Conservation (phyloP, 2,113 vertebrate genomes). For the Seriola aureovittata region DNA sequence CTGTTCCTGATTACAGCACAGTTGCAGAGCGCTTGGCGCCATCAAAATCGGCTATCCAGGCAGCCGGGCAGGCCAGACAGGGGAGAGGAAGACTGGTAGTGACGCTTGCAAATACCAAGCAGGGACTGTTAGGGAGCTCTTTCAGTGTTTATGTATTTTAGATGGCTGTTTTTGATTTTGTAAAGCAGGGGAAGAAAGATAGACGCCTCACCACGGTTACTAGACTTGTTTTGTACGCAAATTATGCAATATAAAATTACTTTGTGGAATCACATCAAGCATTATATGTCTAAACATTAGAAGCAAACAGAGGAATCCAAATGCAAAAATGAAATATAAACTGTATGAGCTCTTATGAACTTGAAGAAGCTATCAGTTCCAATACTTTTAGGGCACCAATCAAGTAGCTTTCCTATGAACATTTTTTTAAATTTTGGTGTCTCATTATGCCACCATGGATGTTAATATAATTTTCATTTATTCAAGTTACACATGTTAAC, state of each 20-base stretch:
- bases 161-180: slow-evolving; percentile 83
- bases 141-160: slow-evolving; percentile 83
- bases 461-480: slow-evolving; percentile 1
- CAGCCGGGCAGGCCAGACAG: slow-evolving; percentile 80
- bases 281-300: background rate
- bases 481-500: background rate
- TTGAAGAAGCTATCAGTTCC: background rate
- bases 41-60: slow-evolving; percentile 82
- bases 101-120: slow-evolving; percentile 79
- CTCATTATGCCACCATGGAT: too few relatives aligned
- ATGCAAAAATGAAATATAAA: background rate
- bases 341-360: background rate
- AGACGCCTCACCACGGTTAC: slow-evolving; percentile 56
- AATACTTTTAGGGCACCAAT: background rate
- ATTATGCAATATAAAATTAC: slow-evolving; percentile 50
- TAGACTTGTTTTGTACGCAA: slow-evolving; percentile 62
- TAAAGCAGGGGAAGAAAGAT: slow-evolving; percentile 74
- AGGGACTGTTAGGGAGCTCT: slow-evolving; percentile 71
- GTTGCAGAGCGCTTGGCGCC: slow-evolving; percentile 84
- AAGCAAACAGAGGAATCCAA: background rate
- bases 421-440: too few relatives aligned
- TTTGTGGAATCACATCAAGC: background rate
- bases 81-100: slow-evolving; percentile 78
- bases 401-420: background rate
- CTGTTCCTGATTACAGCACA: slow-evolving; percentile 85